These are phyloP conservation scores for Mustela lutreola DNA, from an alignment of 2,113 vertebrate species.

Conservation along the genomic window DNA sequence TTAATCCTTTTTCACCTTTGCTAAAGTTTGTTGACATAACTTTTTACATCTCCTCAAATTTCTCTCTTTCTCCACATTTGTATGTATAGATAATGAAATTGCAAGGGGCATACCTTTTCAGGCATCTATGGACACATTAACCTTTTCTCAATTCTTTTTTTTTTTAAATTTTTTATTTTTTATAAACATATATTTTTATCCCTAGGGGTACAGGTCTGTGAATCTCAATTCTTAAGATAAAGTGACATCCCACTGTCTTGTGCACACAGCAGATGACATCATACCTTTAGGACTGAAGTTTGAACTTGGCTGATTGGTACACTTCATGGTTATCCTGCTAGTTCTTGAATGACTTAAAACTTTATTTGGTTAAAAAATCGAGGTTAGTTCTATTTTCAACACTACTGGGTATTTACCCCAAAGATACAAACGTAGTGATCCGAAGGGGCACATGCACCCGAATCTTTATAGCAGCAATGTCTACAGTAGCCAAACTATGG, in stretches of 20 bases:
- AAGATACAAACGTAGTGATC: no score
- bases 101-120: neutral
- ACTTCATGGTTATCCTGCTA: neutral
- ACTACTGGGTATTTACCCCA: no score
- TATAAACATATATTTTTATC: no score
- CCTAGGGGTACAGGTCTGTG: no score
- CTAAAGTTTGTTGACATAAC: neutral
- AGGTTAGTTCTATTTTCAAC: no score
- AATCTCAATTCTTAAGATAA: neutral
- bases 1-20: slow-evolving; percentile 5
- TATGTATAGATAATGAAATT: neutral
- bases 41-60: neutral
- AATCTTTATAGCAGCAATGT: no score
- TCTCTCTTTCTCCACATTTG: neutral
- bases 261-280: neutral
- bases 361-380: neutral
- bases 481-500: no score
- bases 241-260: neutral
- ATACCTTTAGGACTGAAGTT: neutral
- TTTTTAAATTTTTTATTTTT: no score
- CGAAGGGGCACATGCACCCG: no score
- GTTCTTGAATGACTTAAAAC: neutral
- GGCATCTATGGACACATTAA: neutral
- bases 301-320: neutral
- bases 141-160: neutral